These are phyloP conservation scores for Nymphalis io DNA, from an alignment of 1,140 invertebrate genomes.

Conservation along the genomic window DNA sequence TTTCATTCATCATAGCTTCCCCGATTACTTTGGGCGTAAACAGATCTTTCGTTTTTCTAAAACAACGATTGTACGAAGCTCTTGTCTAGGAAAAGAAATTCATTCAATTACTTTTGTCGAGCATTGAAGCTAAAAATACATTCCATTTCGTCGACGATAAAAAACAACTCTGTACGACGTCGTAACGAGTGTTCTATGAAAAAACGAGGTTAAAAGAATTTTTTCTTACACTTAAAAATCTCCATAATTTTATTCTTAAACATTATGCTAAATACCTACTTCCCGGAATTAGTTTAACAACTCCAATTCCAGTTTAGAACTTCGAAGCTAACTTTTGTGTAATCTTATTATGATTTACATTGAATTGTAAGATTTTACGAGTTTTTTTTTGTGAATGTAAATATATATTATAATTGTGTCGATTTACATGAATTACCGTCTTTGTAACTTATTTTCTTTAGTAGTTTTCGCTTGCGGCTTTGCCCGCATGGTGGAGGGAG, in stretches of 20 bases:
- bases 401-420: neutral
- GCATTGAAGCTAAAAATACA: slow-evolving; percentile 5
- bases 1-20: no score
- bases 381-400: neutral
- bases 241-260: slow-evolving; percentile 4
- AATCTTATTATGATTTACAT: slow-evolving; percentile 20
- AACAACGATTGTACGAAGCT: neutral
- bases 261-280: slow-evolving; percentile 9
- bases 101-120: neutral
- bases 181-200: neutral
- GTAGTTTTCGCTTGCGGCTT: no score
- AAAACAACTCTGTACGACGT: neutral
- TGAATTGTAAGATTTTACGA: neutral
- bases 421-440: neutral
- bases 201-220: neutral
- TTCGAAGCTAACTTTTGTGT: slow-evolving; percentile 4
- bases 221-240: neutral
- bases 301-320: slow-evolving; percentile 15
- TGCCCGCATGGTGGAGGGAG: no score
- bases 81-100: neutral
- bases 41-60: neutral
- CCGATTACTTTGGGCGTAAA: neutral
- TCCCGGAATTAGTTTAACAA: slow-evolving; percentile 17
- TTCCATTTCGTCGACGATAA: neutral
- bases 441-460: no score